Base-by-base conservation (phyloP, 1,140 invertebrate species). In the Nasonia giraulti region DNA sequence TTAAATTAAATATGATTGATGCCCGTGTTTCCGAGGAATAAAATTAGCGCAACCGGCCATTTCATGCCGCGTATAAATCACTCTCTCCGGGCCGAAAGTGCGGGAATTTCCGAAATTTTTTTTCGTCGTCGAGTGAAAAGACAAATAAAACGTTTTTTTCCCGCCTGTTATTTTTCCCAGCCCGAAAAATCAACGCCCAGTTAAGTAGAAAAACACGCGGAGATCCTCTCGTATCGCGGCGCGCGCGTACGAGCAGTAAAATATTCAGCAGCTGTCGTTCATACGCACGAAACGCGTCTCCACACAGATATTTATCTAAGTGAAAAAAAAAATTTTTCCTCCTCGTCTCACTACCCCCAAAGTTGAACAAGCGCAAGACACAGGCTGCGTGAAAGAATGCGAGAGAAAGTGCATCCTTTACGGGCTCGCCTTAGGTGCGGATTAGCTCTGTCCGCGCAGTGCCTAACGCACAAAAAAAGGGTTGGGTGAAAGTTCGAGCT, bases 401-500 rank as follows among this genome's bases (percentile, higher is more conserved):
- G 23, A 62, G 79, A 82, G 84, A 85, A 85, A 85, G 84, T 73
- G 74, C 55, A 77, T 20, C 78, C 78, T 69, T 80, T 71, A n/a
- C 0, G 33, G 47, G 10, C 76, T 23, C 50, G 20, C n/a, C 27
- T 62, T 20, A 23, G 78, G 66, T 31, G 73, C 62, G 50, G 71
- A 75, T 82, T 75, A 75, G 80, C 47, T 75, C 80, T 74, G 33
- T 82, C 47, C 17, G 44, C 71, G 37, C 77, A 27, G 75, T 27
- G 14, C 75, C 50, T 55, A 55, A 76, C 17, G 8, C 76, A 55
- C 12, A 82, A 82, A 82, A 40, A 71, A 84, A 84, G 83, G 83
- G 83, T 84, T 84, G 80, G 83, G 83, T 85, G 83, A 85, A 85
- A 85, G 83, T 85, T 50, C 31, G 78, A 85, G 83, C 44, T 85